Evolutionary conservation across 1,140 invertebrate species (phyloP).

Genomic region (Sitodiplosis mosellana): DNA sequence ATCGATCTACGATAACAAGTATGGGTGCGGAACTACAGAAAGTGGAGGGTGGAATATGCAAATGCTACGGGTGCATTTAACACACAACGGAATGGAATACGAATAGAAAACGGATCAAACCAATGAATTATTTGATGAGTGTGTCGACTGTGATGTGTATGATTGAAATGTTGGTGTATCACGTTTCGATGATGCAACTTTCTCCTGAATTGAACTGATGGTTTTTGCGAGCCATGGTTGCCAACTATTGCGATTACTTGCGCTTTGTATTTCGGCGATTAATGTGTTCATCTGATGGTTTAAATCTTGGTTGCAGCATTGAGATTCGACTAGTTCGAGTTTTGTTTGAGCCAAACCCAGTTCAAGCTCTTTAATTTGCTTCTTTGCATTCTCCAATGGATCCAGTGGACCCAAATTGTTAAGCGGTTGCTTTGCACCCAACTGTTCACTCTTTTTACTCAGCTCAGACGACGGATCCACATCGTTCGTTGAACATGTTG

Average conservation of each 20-base stretch:
- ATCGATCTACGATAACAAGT: too few species aligned
- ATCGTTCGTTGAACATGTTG: slow-evolving; percentile 25
- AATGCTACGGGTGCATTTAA: too few species aligned
- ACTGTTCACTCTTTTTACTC: slow-evolving; percentile 15
- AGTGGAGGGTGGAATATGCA: too few species aligned
- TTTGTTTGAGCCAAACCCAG: slow-evolving; percentile 92
- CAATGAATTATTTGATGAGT: too few species aligned
- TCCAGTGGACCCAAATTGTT: slow-evolving; percentile 17
- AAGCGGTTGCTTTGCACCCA: slow-evolving; percentile 15
- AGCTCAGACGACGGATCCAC: slow-evolving; percentile 22
- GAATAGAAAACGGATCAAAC: too few species aligned
- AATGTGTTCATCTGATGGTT: slow-evolving; percentile 80
- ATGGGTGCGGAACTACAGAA: too few species aligned
- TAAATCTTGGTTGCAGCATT: slow-evolving; percentile 91
- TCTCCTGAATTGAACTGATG: slow-evolving; percentile 22
- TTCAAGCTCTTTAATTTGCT: slow-evolving; percentile 77
- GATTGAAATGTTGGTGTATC: slow-evolving; percentile 23
- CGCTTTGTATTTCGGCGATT: slow-evolving; percentile 50
- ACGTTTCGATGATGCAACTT: slow-evolving; percentile 13
- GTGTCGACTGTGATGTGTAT: slow-evolving; percentile 9
- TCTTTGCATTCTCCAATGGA: slow-evolving; percentile 25
- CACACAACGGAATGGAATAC: too few species aligned
- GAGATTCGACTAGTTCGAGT: slow-evolving; percentile 87
- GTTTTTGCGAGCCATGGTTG: slow-evolving; percentile 84
- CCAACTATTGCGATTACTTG: slow-evolving; percentile 47